Evolutionary conservation across 2,113 vertebrate species (phyloP), one percentile per base, ranked within the genome.

Genomic region (Oryzias javanicus): DNA sequence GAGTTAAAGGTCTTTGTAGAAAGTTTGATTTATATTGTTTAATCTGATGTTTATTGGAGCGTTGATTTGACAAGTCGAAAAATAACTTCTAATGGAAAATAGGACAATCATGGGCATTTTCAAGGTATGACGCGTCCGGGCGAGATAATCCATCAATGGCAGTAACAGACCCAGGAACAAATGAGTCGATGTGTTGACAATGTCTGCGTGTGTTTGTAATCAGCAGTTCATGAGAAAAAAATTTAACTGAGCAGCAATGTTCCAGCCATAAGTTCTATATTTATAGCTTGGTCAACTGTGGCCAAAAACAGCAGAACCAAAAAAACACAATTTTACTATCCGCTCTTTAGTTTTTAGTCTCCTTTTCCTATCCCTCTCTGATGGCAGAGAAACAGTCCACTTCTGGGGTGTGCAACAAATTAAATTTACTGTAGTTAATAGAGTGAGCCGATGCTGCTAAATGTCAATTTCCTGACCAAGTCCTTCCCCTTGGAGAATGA

Each of bases 381-480:
- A 82, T 78, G 77, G 86, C 71, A 73, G 71, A 80, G 76, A 87
- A 90, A 73, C 74, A 74, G 80, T 70, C 75, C 88, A 89, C 89
- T 90, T 89, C 84, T 90, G 83, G 85, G 88, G 81, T 88, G 88
- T 89, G 89, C 78, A 76, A 88, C 86, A 92, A 93, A 92, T 92
- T 90, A 88, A 89, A 91, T 92, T 88, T 90, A 91, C 89, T 90
- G 90, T 90, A 91, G 90, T 91, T 93, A 92, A 92, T 91, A 92
- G 89, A 92, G 88, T 91, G 90, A 88, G 89, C 83, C 88, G 84
- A 84, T 88, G 89, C 87, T 90, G 86, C 85, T 92, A 90, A 91
- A 92, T 90, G 91, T 91, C 91, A 92, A 90, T 90, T 92, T 92
- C 88, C 90, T 91, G 90, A 92, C 88, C 88, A 90, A 89, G 90